Conservation (phyloP, 2,888 invertebrate species). For the Furcula furcula region DNA sequence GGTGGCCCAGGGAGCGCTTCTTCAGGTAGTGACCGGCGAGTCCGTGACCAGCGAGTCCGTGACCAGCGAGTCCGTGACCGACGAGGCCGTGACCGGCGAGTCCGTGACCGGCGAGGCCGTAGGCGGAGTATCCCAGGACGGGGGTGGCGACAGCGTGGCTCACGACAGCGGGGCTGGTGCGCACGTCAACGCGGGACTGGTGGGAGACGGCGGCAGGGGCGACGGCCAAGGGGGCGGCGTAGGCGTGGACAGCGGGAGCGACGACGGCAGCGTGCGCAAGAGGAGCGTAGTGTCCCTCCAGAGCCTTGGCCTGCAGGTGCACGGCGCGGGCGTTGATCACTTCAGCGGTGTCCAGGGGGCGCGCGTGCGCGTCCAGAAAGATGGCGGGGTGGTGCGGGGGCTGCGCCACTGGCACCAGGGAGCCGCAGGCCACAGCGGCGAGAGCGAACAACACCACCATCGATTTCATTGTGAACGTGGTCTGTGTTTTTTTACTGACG, state of each 20-base stretch:
- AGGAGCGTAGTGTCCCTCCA: conserved; percentile 57
- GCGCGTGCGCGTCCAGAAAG: conserved; percentile 72
- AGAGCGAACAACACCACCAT: conserved; percentile 85
- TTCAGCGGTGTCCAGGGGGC: conserved; percentile 74
- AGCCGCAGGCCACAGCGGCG: conserved; percentile 81
- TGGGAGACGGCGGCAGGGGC: conserved; percentile 56
- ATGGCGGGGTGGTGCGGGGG: conserved; percentile 70
- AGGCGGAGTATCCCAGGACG: conserved; percentile 17
- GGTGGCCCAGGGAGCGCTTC: conserved; percentile 51
- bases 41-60: conserved; percentile 34
- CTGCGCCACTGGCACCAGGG: conserved; percentile 68
- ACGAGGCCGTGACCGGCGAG: conserved; percentile 34
- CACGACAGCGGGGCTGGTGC: conserved; percentile 46
- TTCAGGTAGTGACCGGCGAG: conserved; percentile 42
- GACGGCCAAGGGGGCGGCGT: conserved; percentile 33
- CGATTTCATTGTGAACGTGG: conserved; percentile 59
- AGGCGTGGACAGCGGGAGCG: conserved; percentile 37
- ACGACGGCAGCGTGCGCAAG: conserved; percentile 25
- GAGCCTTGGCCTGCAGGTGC: conserved; percentile 73
- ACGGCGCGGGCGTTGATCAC: conserved; percentile 72
- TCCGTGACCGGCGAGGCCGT: conserved; percentile 27
- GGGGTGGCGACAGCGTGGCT: conserved; percentile 31
- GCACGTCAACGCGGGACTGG: conserved; percentile 55
- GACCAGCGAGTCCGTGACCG: conserved; percentile 24
- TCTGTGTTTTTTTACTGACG: conserved; percentile 54